phyloP scores from a whole-genome alignment of 2,888 invertebrate genomes.

The Rhorus exstirpatorius region DNA sequence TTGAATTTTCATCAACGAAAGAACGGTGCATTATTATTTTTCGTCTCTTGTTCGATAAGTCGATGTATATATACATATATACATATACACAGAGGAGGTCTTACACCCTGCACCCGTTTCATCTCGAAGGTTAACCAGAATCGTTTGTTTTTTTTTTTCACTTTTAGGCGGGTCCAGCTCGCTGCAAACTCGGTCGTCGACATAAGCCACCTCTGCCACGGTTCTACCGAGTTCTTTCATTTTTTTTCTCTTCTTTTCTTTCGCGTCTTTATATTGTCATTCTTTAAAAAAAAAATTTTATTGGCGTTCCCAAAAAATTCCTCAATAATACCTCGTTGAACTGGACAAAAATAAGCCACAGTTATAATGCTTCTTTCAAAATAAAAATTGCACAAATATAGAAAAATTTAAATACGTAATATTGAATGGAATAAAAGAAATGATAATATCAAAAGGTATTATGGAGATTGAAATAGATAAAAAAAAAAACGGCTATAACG shows the following conservation, averaged over 20 bases:
- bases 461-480: background rate
- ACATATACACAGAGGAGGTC: constrained; percentile 45
- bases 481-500: background rate
- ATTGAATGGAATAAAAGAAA: background rate
- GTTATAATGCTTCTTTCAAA: background rate
- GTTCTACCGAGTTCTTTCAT: constrained; percentile 31
- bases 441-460: background rate
- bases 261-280: constrained; percentile 14
- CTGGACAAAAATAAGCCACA: background rate
- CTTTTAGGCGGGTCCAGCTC: constrained; percentile 57
- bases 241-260: constrained; percentile 31
- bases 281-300: too few species aligned
- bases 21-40: constrained; percentile 30
- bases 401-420: background rate
- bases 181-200: constrained; percentile 48
- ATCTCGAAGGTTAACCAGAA: constrained; percentile 63
- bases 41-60: constrained; percentile 33
- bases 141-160: constrained; percentile 62
- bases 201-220: constrained; percentile 25
- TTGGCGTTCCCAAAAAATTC: constrained; percentile 35
- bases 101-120: constrained; percentile 58
- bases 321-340: background rate
- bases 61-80: constrained; percentile 34
- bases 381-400: background rate
- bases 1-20: constrained; percentile 6